Percentiles rank a stretch among this genome's conserved stretches.
Evolutionary conservation across 2,888 invertebrate species (phyloP).

Genomic region (Pseudeuparius sepicola): DNA sequence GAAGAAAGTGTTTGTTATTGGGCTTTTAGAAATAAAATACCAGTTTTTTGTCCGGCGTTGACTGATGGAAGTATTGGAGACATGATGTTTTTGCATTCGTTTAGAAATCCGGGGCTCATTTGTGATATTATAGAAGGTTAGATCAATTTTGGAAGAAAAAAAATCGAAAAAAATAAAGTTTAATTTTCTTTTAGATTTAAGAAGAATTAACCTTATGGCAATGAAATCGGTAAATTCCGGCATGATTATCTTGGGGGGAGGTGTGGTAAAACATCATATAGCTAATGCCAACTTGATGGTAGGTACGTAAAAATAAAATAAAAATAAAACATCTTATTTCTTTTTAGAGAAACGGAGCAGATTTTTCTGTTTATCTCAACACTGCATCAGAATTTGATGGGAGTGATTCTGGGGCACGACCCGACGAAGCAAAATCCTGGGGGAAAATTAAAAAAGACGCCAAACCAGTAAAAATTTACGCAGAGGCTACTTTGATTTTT

Average conservation of each 20-base stretch:
- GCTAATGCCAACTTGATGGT: constrained; percentile 99
- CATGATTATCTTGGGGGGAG: constrained; percentile 93
- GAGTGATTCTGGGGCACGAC: constrained; percentile 93
- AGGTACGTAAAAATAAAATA: constrained; percentile 23
- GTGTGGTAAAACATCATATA: constrained; percentile 97
- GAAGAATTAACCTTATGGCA: constrained; percentile 85
- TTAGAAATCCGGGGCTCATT: constrained; percentile 81
- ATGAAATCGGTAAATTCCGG: constrained; percentile 90
- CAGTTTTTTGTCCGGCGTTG: constrained; percentile 93
- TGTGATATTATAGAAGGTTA: constrained; percentile 82
- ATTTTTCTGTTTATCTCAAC: constrained; percentile 90
- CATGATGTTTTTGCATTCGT: constrained; percentile 99
- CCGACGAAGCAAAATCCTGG: constrained; percentile 99
- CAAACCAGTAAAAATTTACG: constrained; percentile 84
- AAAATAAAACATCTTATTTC: constrained; percentile 10
- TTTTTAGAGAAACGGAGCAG: constrained; percentile 83
- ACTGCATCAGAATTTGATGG: constrained; percentile 95
- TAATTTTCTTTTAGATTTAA: constrained; percentile 53
- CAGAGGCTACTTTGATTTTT: constrained; percentile 89
- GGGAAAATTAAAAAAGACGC: constrained; percentile 90
- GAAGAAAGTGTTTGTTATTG: constrained; percentile 92
- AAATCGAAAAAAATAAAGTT: background rate
- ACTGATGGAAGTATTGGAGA: constrained; percentile 97
- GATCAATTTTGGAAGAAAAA: constrained; percentile 6
- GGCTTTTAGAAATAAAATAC: constrained; percentile 94